Conservation (phyloP, 2,888 invertebrate genomes). For the Polia nebulosa region DNA sequence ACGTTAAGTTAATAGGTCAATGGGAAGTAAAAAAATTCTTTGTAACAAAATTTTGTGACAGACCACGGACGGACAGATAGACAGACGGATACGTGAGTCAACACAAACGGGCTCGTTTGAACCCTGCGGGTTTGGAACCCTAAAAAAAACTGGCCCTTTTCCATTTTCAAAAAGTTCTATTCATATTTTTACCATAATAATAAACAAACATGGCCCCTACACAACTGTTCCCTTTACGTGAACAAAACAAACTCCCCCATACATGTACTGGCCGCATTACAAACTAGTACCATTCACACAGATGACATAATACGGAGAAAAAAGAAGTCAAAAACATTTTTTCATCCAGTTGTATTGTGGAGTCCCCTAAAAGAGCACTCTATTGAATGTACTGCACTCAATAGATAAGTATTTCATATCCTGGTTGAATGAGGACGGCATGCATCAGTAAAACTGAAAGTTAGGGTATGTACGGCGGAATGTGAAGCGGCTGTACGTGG, state of each 20-base stretch:
- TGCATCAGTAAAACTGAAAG: constrained; percentile 73
- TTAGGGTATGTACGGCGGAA: constrained; percentile 61
- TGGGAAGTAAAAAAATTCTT: no score
- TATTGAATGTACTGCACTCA: constrained; percentile 73
- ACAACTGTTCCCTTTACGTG: neutral
- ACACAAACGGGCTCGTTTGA: no score
- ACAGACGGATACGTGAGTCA: no score
- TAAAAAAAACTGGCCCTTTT: neutral
- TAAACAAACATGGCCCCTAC: constrained; percentile 1
- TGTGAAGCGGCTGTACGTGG: constrained; percentile 60
- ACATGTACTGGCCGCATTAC: constrained; percentile 21
- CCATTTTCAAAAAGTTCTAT: constrained; percentile 12
- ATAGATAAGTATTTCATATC: constrained; percentile 76
- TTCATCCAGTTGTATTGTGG: constrained; percentile 48
- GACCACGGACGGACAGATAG: no score
- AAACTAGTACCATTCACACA: constrained; percentile 25
- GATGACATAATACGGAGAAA: constrained; percentile 37
- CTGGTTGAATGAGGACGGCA: constrained; percentile 64
- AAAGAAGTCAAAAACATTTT: constrained; percentile 58
- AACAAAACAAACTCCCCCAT: constrained; percentile 44
- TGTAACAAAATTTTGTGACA: no score
- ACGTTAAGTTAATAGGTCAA: no score
- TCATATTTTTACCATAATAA: neutral
- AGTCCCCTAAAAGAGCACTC: constrained; percentile 64
- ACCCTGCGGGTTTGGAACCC: no score